Base-by-base conservation (phyloP, 2,888 invertebrate species). In the Miltochrista miniata region DNA sequence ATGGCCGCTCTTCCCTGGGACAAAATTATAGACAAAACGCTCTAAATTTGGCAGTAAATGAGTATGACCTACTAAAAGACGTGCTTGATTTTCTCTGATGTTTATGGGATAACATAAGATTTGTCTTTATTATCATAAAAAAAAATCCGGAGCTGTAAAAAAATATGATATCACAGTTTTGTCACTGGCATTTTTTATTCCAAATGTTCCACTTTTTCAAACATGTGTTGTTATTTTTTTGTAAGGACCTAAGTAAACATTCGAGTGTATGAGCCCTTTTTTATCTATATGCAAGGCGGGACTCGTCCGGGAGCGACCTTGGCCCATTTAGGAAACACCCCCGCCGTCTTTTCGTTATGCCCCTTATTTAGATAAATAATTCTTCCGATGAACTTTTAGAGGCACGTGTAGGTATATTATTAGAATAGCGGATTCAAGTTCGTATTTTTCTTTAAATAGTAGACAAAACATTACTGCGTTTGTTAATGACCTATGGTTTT, bases 301-400 rank as follows among this genome's bases (percentile, higher is more conserved):
- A 36, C 8, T 41, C 45, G 24, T 14, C 38, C 34, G 18, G 34
- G 14, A 46, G 11, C 39, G 60, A 64, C 74, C 75, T 75, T 73
- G 73, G 53, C 72, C 70, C 54, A 53, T 60, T 54, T 72, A 56
- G 51, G 51, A 39, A 56, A 57, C 47, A 37, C 41, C 55, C 51
- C 56, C 53, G 39, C 47, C 47, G 53, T 61, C 42, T 56, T 63
- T 66, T 61, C 66, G 54, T 60, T 4, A 53, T 55, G 48, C 52
- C 47, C 51, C 59, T 55, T 54, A 60, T 63, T 69, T 56, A 57
- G 54, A 59, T 68, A 61, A 68, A 71, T 67, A 67, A 61, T 62
- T 58, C 55, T 61, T 50, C 31, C 38, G 50, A 62, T 58, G 56
- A 51, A 47, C 37, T 45, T 35, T 51, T 51, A 45, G 31, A 18